These are phyloP conservation scores for Conops quadrifasciatus DNA, from an alignment of 2,888 invertebrate genomes.

Conservation along the genomic window DNA sequence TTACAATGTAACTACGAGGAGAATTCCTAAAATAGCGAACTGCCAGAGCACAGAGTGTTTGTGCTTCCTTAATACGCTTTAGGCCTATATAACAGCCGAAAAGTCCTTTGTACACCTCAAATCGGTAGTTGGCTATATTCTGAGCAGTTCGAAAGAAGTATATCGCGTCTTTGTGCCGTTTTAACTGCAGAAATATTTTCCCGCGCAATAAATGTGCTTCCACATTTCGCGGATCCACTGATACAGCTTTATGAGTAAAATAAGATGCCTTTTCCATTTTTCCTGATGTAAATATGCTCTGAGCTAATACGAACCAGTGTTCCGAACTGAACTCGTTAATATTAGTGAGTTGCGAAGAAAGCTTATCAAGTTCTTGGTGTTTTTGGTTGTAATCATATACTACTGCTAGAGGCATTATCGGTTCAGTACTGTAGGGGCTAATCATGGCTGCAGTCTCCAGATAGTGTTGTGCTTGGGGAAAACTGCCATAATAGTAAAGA, in stretches of 20 bases:
- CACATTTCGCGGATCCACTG: conserved; percentile 72
- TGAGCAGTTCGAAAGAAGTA: conserved; percentile 56
- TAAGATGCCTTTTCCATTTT: conserved; percentile 76
- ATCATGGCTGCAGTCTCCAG: conserved; percentile 65
- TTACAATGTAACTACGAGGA: conserved; percentile 77
- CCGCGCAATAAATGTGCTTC: conserved; percentile 79
- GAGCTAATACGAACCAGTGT: conserved; percentile 81
- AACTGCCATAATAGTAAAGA: conserved; percentile 77
- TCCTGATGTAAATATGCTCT: conserved; percentile 69
- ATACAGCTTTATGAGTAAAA: conserved; percentile 78
- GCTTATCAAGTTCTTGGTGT: conserved; percentile 71
- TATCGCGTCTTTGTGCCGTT: conserved; percentile 58
- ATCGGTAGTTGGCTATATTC: conserved; percentile 58
- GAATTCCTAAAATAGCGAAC: conserved; percentile 77
- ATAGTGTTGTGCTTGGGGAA: conserved; percentile 70
- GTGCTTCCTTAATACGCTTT: conserved; percentile 76
- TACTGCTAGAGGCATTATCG: conserved; percentile 74
- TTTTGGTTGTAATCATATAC: conserved; percentile 71
- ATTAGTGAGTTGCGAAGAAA: conserved; percentile 65
- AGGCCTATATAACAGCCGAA: conserved; percentile 77
- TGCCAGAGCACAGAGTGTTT: conserved; percentile 75
- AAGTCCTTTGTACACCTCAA: conserved; percentile 80
- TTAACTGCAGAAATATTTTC: conserved; percentile 56
- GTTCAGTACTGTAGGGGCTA: conserved; percentile 68
- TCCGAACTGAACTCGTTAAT: conserved; percentile 70